Base-by-base conservation (phyloP, 2,113 vertebrate genomes). In the Origma solitaria region DNA sequence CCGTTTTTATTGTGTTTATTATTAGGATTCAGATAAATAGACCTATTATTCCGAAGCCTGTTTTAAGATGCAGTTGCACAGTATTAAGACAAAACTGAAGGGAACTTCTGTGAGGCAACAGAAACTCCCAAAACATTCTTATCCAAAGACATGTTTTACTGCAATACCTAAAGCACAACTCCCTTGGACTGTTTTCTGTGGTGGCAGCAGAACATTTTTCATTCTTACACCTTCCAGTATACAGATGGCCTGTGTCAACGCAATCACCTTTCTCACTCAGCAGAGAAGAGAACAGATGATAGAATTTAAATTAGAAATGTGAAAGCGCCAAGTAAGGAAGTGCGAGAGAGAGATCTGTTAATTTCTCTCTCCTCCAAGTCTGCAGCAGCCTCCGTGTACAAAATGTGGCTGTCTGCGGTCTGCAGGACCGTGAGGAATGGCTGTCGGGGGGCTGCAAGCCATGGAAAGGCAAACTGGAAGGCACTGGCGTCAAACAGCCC, bases 271-370 rank as follows among this genome's bases (percentile, higher is more conserved):
- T 85, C 61, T 72, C 35, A 9, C 84, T 86, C 82, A 82, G 49
- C 66, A 82, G 66, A 75, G 79, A 94, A 91, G 66, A 75, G 79
- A 94, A 91, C 95, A 95, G 84, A 94, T 94, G 93, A 82, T 57
- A 38, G 58, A 79, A 95, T 62, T 95, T 85, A 94, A 87, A 72
- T 87, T 68, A 87, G 85, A 77, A 92, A 82, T 28, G 19, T 24
- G 66, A 40, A 92, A 82, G 78, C 68, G 61, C 49, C 62, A 71
- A 79, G 49, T 24, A 89, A 86, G 86, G 61, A 76, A 79, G 61
- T 14, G 57, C 1, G 22, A 8, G 51, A 65, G 73, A 65, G 61
- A 69, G 37, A 42, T 85, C 54, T 89, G 84, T 86, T 94, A 1
- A 17, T 87, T 94, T 76, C 42, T 90, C 20, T 92, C 86, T 69